Percentiles rank a stretch among this genome's conserved stretches.
Conservation (phyloP, 2,113 vertebrate genomes). For the Catharus bicknelli region DNA sequence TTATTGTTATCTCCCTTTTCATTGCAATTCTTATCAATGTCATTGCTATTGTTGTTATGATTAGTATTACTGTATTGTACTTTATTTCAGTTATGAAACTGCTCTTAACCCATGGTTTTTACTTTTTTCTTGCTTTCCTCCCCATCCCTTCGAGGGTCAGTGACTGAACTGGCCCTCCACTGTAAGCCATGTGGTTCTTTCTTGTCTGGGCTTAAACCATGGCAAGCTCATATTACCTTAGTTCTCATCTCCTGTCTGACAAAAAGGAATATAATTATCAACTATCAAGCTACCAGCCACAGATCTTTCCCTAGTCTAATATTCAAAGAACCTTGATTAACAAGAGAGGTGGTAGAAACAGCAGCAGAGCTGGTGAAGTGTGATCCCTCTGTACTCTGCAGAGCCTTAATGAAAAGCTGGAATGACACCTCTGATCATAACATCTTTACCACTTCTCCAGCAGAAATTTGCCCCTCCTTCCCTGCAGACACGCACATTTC, state of each 20-base stretch:
- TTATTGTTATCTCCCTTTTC: neutral
- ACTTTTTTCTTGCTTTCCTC: neutral
- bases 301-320: neutral
- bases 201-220: neutral
- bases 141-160: neutral
- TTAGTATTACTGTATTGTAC: neutral
- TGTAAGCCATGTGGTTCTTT: neutral
- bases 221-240: neutral
- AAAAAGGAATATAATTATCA: conserved; percentile 6
- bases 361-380: neutral
- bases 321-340: neutral
- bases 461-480: conserved; percentile 9
- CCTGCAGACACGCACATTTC: neutral
- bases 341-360: neutral
- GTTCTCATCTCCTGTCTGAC: conserved; percentile 2
- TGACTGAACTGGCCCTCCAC: neutral
- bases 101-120: accelerated
- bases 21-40: neutral
- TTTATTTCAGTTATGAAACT: neutral
- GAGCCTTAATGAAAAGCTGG: conserved; percentile 4
- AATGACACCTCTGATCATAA: neutral
- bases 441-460: neutral
- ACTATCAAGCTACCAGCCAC: neutral
- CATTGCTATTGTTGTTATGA: neutral
- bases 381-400: neutral